Percentiles rank a stretch among this genome's conserved stretches.
Evolutionary conservation across 2,113 vertebrate species (phyloP).

Genomic region (Clarias macrocephalus): DNA sequence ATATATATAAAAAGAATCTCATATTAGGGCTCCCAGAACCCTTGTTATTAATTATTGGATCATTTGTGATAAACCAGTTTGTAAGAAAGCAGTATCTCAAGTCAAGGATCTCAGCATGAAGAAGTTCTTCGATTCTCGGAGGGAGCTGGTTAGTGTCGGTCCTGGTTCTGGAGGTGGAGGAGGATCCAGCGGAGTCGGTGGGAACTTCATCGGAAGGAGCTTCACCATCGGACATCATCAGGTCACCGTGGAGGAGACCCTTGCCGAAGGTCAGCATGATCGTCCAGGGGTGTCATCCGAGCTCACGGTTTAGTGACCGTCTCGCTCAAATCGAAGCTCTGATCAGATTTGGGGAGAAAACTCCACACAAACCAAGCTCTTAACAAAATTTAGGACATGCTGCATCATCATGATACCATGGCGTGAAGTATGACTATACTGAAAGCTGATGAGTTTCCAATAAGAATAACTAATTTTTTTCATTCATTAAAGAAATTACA

Average conservation of each 20-base stretch:
- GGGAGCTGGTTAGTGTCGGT: slow-evolving; percentile 89
- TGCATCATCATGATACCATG: neutral
- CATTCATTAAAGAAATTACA: neutral
- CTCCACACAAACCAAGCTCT: neutral
- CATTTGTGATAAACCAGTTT: neutral
- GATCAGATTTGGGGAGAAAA: neutral
- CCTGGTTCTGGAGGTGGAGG: slow-evolving; percentile 87
- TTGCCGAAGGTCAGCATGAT: slow-evolving; percentile 88
- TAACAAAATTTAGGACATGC: neutral
- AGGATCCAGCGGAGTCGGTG: slow-evolving; percentile 81
- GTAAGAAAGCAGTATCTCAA: neutral
- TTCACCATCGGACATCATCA: slow-evolving; percentile 91
- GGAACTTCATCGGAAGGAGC: slow-evolving; percentile 89
- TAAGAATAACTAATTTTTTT: neutral
- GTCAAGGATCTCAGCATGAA: slow-evolving; percentile 75
- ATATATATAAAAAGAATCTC: neutral
- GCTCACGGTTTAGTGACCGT: neutral
- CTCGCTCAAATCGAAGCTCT: neutral
- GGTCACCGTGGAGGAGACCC: slow-evolving; percentile 94
- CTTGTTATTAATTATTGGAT: neutral
- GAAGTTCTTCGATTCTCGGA: slow-evolving; percentile 97
- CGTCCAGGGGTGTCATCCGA: neutral
- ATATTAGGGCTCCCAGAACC: neutral
- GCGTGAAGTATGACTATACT: neutral
- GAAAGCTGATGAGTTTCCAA: neutral